Evolutionary conservation across 2,888 invertebrate genomes (phyloP).

Genomic region (Archips crataeganus): DNA sequence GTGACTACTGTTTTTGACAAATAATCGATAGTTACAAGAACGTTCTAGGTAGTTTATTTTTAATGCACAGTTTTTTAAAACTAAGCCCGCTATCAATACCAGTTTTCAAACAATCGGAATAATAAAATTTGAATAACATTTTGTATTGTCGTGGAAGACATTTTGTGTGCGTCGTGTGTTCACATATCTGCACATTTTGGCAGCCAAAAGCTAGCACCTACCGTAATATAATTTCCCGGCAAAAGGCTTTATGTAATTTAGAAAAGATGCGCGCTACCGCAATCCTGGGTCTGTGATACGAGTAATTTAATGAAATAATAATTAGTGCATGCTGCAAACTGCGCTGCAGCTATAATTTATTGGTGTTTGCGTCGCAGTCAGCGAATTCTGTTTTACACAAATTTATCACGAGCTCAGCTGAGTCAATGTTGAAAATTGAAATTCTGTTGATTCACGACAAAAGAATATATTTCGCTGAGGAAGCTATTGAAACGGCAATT

Average conservation of each 20-base stretch:
- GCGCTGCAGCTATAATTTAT: conserved; percentile 39
- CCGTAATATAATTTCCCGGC: conserved; percentile 1
- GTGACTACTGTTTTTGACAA: too few relatives aligned
- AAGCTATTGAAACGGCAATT: conserved; percentile 20
- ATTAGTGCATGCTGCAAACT: conserved; percentile 40
- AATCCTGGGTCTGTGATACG: conserved; percentile 11
- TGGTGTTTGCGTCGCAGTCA: conserved; percentile 53
- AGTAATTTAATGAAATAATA: conserved; percentile 41
- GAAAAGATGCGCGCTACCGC: conserved; percentile 26
- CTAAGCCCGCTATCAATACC: too few relatives aligned
- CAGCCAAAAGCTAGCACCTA: not conserved
- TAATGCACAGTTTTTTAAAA: too few relatives aligned
- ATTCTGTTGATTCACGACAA: conserved; percentile 37
- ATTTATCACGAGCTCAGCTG: conserved; percentile 46
- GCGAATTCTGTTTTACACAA: conserved; percentile 55
- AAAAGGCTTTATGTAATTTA: conserved; percentile 23
- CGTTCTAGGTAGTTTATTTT: too few relatives aligned
- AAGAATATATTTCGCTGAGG: conserved; percentile 28
- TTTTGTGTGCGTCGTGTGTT: too few relatives aligned
- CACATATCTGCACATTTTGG: not conserved
- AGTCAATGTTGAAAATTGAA: conserved; percentile 40
- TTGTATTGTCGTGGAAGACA: too few relatives aligned
- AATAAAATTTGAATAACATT: too few relatives aligned
- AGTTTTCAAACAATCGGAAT: too few relatives aligned
- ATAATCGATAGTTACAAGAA: too few relatives aligned